Conservation (phyloP, 2,797 vertebrate genomes). For the Lacerta agilis region DNA sequence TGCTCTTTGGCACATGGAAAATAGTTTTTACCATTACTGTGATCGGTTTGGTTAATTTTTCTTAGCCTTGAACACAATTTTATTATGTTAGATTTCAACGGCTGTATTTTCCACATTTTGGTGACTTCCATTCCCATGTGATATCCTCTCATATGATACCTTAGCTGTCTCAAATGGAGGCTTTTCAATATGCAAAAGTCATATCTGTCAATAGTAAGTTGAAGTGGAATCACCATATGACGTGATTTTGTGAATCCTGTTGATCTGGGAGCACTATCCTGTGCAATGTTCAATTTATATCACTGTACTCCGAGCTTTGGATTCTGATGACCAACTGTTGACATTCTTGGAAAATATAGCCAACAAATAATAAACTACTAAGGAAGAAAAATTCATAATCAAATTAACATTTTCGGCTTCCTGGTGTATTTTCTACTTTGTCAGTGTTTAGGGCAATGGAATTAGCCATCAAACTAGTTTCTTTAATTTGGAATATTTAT, state of each 20-base stretch:
- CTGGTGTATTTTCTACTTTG: too few relatives aligned
- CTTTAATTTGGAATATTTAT: background rate
- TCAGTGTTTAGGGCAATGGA: background rate
- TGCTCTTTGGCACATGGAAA: background rate
- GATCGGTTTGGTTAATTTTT: background rate
- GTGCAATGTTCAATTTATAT: conserved; percentile 6
- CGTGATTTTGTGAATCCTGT: fast-evolving
- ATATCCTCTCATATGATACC: background rate
- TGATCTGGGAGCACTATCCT: background rate
- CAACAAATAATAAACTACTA: background rate
- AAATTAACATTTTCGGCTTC: background rate
- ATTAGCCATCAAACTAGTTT: background rate
- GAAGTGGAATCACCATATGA: background rate
- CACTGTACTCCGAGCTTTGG: background rate
- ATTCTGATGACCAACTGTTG: background rate
- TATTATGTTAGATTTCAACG: background rate
- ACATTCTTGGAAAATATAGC: background rate
- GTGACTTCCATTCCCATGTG: background rate
- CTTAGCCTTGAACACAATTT: background rate
- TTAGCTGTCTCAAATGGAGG: background rate
- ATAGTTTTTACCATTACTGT: background rate
- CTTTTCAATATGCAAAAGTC: background rate
- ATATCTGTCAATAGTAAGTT: background rate
- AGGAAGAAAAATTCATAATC: background rate
- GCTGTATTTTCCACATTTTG: background rate